Evolutionary conservation across 2,113 vertebrate genomes (phyloP).

Genomic region (Otus sunia): DNA sequence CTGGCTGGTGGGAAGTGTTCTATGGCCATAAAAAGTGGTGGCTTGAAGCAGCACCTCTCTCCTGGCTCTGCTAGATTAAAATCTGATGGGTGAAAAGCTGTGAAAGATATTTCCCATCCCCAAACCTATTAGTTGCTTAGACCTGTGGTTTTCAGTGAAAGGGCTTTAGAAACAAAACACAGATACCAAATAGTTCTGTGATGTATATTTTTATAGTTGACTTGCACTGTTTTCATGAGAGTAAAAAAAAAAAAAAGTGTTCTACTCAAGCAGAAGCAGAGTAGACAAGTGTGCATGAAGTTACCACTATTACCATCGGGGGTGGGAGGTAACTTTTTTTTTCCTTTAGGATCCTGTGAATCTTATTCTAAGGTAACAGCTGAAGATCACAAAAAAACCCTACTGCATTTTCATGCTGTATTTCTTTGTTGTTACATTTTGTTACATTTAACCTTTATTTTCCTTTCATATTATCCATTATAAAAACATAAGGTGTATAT

Average conservation of each 20-base stretch:
- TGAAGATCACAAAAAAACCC: not conserved
- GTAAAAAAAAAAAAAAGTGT: not conserved
- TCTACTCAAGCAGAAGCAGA: not conserved
- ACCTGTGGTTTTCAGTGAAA: not conserved
- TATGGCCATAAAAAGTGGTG: not conserved
- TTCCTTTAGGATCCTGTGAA: not conserved
- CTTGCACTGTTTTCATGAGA: not conserved
- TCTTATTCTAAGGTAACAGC: not conserved
- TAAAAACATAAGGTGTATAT: not conserved
- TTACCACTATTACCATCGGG: not conserved
- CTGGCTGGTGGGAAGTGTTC: not conserved
- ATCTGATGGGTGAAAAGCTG: not conserved
- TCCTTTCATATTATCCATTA: not conserved
- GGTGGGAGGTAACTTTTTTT: not conserved
- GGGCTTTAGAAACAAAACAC: not conserved
- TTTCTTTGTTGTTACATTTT: not conserved
- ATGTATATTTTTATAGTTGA: not conserved
- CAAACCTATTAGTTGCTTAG: not conserved
- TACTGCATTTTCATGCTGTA: not conserved
- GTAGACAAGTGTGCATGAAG: not conserved
- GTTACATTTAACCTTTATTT: not conserved
- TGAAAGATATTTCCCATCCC: not conserved
- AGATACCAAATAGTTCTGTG: not conserved
- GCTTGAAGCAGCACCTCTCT: not conserved
- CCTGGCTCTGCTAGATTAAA: not conserved